Conservation (phyloP, 2,797 vertebrate species). For the Thunnus albacares region DNA sequence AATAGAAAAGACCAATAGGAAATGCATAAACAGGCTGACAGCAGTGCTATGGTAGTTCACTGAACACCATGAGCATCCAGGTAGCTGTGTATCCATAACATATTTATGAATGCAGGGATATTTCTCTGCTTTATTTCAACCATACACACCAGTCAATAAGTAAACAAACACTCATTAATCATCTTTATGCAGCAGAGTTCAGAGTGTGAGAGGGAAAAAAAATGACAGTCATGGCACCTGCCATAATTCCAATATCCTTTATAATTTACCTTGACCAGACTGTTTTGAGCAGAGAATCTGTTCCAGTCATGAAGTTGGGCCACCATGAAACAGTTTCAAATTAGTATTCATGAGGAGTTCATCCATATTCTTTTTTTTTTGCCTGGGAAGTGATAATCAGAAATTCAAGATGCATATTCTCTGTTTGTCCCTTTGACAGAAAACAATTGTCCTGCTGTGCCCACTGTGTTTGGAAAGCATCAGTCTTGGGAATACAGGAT, state of each 20-base stretch:
- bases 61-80: constrained; percentile 12
- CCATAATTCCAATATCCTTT: constrained; percentile 67
- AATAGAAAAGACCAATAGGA: constrained; percentile 17
- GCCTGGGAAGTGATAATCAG: constrained; percentile 58
- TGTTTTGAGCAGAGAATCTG: constrained; percentile 60
- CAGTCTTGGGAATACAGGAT: constrained; percentile 43
- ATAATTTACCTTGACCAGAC: constrained; percentile 74
- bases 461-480: constrained; percentile 56
- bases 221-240: constrained; percentile 64
- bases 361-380: constrained; percentile 36
- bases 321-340: constrained; percentile 64
- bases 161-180: constrained; percentile 71
- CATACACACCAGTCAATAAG: constrained; percentile 20
- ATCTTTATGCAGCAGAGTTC: constrained; percentile 47
- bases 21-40: constrained; percentile 28
- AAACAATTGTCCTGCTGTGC: constrained; percentile 70
- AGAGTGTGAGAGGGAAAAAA: constrained; percentile 42
- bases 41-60: neutral
- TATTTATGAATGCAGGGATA: constrained; percentile 50
- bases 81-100: constrained; percentile 22
- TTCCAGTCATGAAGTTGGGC: constrained; percentile 60
- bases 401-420: constrained; percentile 69
- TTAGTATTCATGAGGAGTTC: constrained; percentile 68
- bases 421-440: constrained; percentile 63
- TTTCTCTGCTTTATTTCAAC: constrained; percentile 27